Percentiles rank a stretch among this genome's conserved stretches.
These are phyloP conservation scores for Chamaea fasciata DNA, from an alignment of 2,113 vertebrate genomes.

Conservation along the genomic window DNA sequence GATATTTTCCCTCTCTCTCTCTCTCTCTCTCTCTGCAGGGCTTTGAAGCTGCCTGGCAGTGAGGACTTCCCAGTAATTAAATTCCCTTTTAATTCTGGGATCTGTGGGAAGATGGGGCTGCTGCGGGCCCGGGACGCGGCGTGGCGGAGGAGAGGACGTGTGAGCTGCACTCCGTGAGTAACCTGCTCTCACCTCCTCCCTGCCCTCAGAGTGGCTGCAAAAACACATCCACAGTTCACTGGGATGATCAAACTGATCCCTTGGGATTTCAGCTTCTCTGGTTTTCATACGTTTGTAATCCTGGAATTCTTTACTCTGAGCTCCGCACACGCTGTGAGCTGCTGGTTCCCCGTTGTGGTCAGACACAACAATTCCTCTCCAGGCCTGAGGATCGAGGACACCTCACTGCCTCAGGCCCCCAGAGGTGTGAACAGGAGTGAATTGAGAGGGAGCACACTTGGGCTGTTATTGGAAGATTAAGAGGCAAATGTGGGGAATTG, in stretches of 20 bases:
- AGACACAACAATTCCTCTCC: neutral
- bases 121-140: neutral
- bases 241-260: neutral
- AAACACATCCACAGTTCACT: neutral
- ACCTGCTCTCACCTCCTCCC: rapidly evolving
- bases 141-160: conserved; percentile 10
- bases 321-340: neutral
- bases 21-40: neutral
- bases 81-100: conserved; percentile 22
- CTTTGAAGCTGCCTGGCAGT: conserved; percentile 45
- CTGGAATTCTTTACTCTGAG: neutral
- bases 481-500: neutral
- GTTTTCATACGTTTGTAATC: neutral
- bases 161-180: conserved; percentile 46
- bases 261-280: neutral
- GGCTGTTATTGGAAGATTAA: neutral
- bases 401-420: neutral
- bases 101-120: conserved; percentile 33
- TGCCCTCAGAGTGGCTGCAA: no score
- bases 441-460: neutral
- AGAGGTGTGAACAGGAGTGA: neutral
- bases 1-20: neutral
- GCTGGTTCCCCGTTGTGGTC: neutral
- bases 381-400: neutral
- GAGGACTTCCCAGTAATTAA: conserved; percentile 42